Percentiles rank a stretch among this genome's conserved stretches.
Evolutionary conservation across 2,113 vertebrate genomes (phyloP).

Genomic region (Lamprologus sp.): DNA sequence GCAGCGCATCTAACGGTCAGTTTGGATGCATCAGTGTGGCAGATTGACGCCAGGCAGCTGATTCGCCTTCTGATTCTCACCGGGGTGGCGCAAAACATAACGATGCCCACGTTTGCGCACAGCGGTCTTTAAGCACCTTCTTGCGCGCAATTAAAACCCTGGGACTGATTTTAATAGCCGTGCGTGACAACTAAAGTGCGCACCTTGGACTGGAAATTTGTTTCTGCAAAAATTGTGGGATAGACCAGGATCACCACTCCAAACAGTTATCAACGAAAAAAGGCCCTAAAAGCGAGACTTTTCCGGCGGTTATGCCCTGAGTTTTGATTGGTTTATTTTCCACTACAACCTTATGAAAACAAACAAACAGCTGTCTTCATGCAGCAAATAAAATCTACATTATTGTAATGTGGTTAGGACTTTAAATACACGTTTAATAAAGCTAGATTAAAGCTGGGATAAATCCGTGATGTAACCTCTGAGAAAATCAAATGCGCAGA

Average conservation of each 20-base stretch:
- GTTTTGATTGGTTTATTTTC: neutral
- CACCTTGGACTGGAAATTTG: neutral
- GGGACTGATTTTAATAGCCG: neutral
- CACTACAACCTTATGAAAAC: neutral
- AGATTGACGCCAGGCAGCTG: slow-evolving; percentile 61
- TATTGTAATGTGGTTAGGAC: neutral
- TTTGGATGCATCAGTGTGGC: slow-evolving; percentile 74
- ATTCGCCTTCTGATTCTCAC: neutral
- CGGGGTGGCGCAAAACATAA: slow-evolving; percentile 4
- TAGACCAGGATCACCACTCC: neutral
- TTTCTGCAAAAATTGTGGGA: neutral
- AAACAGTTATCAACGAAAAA: neutral
- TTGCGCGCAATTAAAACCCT: neutral
- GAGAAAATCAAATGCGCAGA: slow-evolving; percentile 51
- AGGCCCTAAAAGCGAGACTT: neutral
- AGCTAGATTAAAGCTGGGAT: slow-evolving; percentile 51
- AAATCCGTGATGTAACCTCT: slow-evolving; percentile 58
- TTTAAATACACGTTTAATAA: slow-evolving; percentile 31
- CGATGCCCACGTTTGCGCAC: slow-evolving; percentile 39
- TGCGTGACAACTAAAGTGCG: neutral
- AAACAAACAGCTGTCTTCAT: neutral
- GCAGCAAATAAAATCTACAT: neutral
- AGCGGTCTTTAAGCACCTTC: neutral
- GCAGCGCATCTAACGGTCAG: slow-evolving; percentile 60
- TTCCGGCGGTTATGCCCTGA: neutral